Percentiles rank a stretch among this genome's conserved stretches.
phyloP scores from a whole-genome alignment of 2,113 vertebrate genomes.

The Aptenodytes patagonicus region DNA sequence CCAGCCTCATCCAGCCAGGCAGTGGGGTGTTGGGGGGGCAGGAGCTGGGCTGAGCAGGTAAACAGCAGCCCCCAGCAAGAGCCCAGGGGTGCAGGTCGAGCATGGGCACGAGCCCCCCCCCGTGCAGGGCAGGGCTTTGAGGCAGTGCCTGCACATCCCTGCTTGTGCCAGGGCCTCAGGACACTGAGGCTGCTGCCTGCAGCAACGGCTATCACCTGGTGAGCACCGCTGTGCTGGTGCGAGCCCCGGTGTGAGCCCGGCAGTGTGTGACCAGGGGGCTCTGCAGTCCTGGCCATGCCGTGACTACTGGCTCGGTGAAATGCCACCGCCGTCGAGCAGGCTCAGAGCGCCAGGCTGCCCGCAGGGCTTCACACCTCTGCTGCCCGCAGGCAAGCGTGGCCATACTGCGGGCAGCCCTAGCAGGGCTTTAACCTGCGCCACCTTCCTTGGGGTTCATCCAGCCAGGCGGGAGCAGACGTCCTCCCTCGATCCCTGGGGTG shows the following conservation, averaged over 20 bases:
- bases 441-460: not conserved
- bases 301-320: not conserved
- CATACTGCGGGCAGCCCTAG: not conserved
- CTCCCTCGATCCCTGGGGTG: not conserved
- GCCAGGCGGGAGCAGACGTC: not conserved
- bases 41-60: not conserved
- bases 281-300: not conserved
- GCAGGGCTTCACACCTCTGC: not conserved
- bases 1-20: not conserved
- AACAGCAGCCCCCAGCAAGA: not conserved
- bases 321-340: rapidly evolving
- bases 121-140: not conserved
- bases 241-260: rapidly evolving
- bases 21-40: too few relatives aligned
- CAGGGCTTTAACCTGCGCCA: not conserved
- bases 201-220: rapidly evolving
- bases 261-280: not conserved
- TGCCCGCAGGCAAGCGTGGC: not conserved
- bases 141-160: not conserved
- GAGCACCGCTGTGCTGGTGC: not conserved
- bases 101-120: not conserved
- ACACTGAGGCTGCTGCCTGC: not conserved
- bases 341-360: not conserved
- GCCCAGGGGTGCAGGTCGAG: not conserved
- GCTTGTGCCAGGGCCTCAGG: not conserved